Conservation (phyloP, 1,140 invertebrate species). For the Heliconius melpomene region DNA sequence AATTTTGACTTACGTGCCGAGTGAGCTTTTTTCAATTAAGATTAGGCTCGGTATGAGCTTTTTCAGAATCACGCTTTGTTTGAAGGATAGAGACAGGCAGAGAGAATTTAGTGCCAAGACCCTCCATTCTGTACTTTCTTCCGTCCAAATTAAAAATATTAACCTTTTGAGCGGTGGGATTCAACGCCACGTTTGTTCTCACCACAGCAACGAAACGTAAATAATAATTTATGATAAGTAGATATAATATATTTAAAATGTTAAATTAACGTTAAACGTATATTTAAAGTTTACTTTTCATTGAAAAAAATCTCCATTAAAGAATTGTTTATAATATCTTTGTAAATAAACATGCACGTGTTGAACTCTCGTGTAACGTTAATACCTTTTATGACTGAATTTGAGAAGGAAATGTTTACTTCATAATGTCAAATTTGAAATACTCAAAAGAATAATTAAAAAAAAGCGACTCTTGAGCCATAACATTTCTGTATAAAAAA, state of each 20-base stretch:
- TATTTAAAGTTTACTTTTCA: not conserved
- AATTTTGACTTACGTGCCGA: not conserved
- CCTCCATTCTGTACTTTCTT: not conserved
- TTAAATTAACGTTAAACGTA: not conserved
- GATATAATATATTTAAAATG: not conserved
- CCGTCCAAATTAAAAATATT: too few relatives aligned
- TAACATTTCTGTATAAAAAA: too few relatives aligned
- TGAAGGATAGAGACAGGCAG: too few relatives aligned
- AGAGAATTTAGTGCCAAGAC: not conserved
- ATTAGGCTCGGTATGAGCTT: too few relatives aligned
- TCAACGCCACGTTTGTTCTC: too few relatives aligned
- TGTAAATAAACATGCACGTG: slow-evolving; percentile 4
- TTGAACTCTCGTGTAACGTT: not conserved
- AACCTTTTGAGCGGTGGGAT: too few relatives aligned
- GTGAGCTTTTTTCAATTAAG: too few relatives aligned
- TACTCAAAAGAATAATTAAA: not conserved
- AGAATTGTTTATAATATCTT: not conserved
- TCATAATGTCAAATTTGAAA: not conserved
- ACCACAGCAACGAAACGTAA: too few relatives aligned
- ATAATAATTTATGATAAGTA: too few relatives aligned
- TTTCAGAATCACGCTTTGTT: too few relatives aligned
- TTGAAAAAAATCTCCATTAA: not conserved
- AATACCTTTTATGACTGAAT: not conserved
- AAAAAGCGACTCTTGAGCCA: not conserved
- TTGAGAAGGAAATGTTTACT: not conserved